Percentiles rank a stretch among this genome's conserved stretches.
Evolutionary conservation across 2,888 invertebrate species (phyloP).

Genomic region (Tenthredo livida): DNA sequence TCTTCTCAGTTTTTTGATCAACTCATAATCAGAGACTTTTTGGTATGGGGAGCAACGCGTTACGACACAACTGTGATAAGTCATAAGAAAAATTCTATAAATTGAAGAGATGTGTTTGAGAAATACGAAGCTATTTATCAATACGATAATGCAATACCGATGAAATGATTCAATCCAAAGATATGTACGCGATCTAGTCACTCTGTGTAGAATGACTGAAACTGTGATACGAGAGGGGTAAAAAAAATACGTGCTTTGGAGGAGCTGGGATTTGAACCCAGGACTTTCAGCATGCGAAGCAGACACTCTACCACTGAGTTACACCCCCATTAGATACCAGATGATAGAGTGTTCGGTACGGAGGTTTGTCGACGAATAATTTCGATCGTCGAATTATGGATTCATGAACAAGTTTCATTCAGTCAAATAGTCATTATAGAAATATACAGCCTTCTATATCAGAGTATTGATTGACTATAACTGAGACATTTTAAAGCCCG

Average conservation of each 20-base stretch:
- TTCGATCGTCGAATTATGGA: background rate
- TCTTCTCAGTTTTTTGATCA: background rate
- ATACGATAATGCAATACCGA: background rate
- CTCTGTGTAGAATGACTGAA: background rate
- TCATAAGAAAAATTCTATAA: background rate
- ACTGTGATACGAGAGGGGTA: background rate
- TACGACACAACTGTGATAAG: background rate
- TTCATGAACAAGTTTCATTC: background rate
- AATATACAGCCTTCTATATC: background rate
- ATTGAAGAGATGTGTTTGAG: background rate
- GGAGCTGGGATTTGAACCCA: conserved; percentile 54
- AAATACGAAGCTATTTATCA: background rate
- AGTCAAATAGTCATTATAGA: background rate
- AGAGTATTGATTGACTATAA: background rate
- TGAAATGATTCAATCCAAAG: background rate
- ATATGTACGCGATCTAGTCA: background rate
- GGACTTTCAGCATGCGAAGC: conserved; percentile 54
- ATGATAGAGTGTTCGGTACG: background rate
- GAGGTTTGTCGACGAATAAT: background rate
- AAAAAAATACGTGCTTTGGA: conserved; percentile 32
- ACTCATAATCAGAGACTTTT: background rate
- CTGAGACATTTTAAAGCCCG: background rate
- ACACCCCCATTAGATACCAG: conserved; percentile 11
- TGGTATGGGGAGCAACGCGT: background rate
- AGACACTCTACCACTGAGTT: conserved; percentile 53